Conservation (phyloP, 2,113 vertebrate species). For the Festucalex cinctus region DNA sequence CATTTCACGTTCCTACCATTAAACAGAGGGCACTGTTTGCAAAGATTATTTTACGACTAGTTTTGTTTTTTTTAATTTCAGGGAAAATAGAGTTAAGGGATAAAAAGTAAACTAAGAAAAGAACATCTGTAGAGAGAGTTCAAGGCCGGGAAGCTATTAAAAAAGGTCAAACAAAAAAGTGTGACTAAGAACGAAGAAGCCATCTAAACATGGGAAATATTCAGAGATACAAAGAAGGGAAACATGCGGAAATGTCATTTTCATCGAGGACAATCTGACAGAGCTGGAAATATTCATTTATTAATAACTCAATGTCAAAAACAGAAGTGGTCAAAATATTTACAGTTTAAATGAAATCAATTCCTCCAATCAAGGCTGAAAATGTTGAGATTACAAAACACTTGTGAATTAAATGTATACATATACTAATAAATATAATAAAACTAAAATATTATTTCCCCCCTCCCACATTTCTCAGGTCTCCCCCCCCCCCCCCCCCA, state of each 20-base stretch:
- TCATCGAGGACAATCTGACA: constrained; percentile 53
- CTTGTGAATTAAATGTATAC: background rate
- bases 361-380: background rate
- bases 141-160: background rate
- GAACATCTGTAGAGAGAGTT: background rate
- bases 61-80: background rate
- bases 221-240: background rate
- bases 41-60: too few species aligned
- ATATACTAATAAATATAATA: too few species aligned
- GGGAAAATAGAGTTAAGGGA: background rate
- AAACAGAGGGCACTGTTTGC: background rate
- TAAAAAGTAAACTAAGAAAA: background rate
- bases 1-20: background rate
- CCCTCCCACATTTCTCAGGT: too few species aligned
- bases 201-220: background rate
- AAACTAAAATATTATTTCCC: too few species aligned
- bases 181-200: background rate
- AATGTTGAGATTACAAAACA: background rate
- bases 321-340: background rate
- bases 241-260: constrained; percentile 44
- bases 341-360: background rate
- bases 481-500: too few species aligned
- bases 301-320: background rate
- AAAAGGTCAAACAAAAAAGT: background rate
- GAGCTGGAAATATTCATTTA: background rate